These are phyloP conservation scores for Porites lobata DNA, from an alignment of 92 coral and sea anemone genomes.

Conservation along the genomic window DNA sequence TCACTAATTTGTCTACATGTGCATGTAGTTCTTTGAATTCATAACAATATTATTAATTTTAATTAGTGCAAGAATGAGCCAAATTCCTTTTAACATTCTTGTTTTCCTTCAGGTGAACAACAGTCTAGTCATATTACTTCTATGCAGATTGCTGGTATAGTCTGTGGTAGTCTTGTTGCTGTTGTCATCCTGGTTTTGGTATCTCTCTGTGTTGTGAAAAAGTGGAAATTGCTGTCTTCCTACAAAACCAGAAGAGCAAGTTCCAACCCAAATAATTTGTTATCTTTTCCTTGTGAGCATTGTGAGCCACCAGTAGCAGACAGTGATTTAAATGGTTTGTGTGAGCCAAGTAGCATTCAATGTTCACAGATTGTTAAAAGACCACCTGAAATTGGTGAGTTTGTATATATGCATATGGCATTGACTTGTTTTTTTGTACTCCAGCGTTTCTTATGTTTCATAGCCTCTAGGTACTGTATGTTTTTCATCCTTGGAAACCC, in stretches of 20 bases:
- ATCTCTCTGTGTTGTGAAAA: background rate
- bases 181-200: background rate
- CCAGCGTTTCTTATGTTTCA: too few relatives aligned
- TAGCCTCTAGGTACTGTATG: too few relatives aligned
- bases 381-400: conserved; percentile 22
- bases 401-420: too few relatives aligned
- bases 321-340: background rate
- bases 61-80: background rate
- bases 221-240: background rate
- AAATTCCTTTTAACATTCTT: background rate
- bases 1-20: too few relatives aligned
- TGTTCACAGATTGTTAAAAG: background rate
- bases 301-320: background rate
- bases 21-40: too few relatives aligned
- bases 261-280: background rate
- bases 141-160: background rate
- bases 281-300: background rate
- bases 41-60: too few relatives aligned
- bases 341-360: background rate
- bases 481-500: too few relatives aligned
- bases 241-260: background rate
- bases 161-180: background rate
- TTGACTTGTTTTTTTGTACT: too few relatives aligned
- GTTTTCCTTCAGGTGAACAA: background rate
- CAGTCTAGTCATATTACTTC: background rate